Conservation (phyloP, 2,797 vertebrate species). For the Podarcis lilfordi region DNA sequence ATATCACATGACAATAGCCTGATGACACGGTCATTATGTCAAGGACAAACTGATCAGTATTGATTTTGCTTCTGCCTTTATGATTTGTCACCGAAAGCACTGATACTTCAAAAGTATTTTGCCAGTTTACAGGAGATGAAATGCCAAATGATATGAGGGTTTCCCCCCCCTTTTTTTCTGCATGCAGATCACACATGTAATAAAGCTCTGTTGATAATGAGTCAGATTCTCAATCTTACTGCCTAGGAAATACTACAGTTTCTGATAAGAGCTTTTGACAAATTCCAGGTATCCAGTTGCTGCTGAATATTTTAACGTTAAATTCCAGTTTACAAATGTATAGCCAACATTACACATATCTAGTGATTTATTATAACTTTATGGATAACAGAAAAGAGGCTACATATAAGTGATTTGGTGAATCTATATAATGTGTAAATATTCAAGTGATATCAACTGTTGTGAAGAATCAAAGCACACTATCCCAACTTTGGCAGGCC, state of each 20-base stretch:
- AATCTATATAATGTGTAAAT: neutral
- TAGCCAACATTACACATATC: neutral
- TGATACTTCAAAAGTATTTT: constrained; percentile 69
- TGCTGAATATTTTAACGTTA: constrained; percentile 14
- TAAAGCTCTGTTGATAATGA: neutral
- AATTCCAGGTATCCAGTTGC: constrained; percentile 8
- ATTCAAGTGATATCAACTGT: neutral
- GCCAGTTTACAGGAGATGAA: constrained; percentile 54
- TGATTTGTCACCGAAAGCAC: constrained; percentile 71
- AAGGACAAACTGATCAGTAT: constrained; percentile 90
- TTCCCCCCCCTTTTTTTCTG: neutral
- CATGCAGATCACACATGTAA: neutral
- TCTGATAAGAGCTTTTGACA: constrained; percentile 15
- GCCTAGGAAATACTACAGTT: constrained; percentile 22
- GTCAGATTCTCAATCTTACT: constrained; percentile 29
- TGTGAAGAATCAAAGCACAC: constrained; percentile 36
- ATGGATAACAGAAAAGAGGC: constrained; percentile 32
- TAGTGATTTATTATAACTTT: neutral
- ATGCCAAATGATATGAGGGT: constrained; percentile 21
- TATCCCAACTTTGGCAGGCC: constrained; percentile 28
- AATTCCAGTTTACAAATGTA: neutral
- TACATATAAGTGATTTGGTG: neutral
- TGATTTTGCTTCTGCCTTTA: constrained; percentile 75
- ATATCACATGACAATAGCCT: constrained; percentile 90
- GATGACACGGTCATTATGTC: constrained; percentile 91